These are phyloP conservation scores for Chloroclystis v-ata DNA, from an alignment of 2,888 invertebrate species.

Conservation along the genomic window DNA sequence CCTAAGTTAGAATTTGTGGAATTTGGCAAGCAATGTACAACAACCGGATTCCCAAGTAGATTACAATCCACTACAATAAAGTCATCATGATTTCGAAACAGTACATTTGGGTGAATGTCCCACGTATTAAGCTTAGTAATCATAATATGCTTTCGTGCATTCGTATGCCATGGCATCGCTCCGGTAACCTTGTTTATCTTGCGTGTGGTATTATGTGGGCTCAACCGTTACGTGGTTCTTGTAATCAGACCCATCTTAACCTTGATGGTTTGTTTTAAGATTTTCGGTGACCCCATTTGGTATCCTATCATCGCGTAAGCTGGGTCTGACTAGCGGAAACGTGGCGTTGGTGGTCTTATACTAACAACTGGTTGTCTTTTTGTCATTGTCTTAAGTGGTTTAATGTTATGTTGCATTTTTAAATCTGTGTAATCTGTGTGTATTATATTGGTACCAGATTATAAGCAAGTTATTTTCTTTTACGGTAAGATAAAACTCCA, in stretches of 20 bases:
- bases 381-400: no score
- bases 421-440: no score
- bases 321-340: not conserved
- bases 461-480: no score
- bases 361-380: not conserved
- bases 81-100: slow-evolving; percentile 14
- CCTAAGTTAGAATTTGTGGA: no score
- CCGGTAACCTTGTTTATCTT: slow-evolving; percentile 64
- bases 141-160: slow-evolving; percentile 15
- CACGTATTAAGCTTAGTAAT: slow-evolving; percentile 18
- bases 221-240: slow-evolving; percentile 54
- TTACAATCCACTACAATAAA: slow-evolving; percentile 7
- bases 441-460: no score
- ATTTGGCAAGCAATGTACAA: not conserved
- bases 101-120: slow-evolving; percentile 15
- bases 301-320: not conserved
- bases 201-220: slow-evolving; percentile 35
- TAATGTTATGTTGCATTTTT: no score
- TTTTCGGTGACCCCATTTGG: slow-evolving; percentile 14
- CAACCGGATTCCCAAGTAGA: slow-evolving; percentile 1
- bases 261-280: slow-evolving; percentile 17
- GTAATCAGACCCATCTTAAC: slow-evolving; percentile 42
- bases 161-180: slow-evolving; percentile 49
- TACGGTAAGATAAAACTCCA: no score
- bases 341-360: not conserved